Conservation (phyloP, 1,140 invertebrate species). For the Drosophila rhopaloa region DNA sequence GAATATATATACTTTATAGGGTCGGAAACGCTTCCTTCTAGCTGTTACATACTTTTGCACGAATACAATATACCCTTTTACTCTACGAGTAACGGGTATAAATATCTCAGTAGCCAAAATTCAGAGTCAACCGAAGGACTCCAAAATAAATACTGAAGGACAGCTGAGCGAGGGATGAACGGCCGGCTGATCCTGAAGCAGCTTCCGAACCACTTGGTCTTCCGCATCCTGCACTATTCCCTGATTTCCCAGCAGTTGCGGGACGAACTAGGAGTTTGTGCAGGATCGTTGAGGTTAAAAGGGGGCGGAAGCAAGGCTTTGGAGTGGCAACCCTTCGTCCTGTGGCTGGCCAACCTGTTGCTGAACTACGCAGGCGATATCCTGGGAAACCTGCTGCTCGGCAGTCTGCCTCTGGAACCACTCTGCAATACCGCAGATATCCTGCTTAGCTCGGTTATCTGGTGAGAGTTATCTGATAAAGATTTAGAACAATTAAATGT, state of each 20-base stretch:
- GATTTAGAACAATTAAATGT: too few species aligned
- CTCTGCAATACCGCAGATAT: constrained; percentile 54
- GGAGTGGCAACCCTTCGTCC: constrained; percentile 53
- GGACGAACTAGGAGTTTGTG: constrained; percentile 44
- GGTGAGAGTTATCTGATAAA: constrained; percentile 20
- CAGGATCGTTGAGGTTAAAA: neutral
- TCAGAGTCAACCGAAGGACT: constrained; percentile 4
- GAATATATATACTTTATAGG: too few species aligned
- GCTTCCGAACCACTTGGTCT: constrained; percentile 54
- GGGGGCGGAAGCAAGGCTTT: neutral
- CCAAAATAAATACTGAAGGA: too few species aligned
- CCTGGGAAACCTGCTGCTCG: constrained; percentile 59
- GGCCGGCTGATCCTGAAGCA: constrained; percentile 43
- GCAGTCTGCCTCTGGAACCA: constrained; percentile 57
- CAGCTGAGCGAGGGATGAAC: constrained; percentile 37
- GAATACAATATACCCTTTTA: too few species aligned
- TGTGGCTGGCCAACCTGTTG: constrained; percentile 63
- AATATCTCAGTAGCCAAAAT: constrained; percentile 7
- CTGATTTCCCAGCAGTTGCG: constrained; percentile 59
- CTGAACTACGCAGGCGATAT: constrained; percentile 63
- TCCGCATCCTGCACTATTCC: constrained; percentile 61
- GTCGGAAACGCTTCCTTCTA: too few species aligned
- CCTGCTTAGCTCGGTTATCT: constrained; percentile 39
- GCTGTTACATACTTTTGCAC: too few species aligned
- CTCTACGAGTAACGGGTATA: too few species aligned